These are phyloP conservation scores for Clarias magur DNA, from an alignment of 2,113 vertebrate species.

Conservation along the genomic window DNA sequence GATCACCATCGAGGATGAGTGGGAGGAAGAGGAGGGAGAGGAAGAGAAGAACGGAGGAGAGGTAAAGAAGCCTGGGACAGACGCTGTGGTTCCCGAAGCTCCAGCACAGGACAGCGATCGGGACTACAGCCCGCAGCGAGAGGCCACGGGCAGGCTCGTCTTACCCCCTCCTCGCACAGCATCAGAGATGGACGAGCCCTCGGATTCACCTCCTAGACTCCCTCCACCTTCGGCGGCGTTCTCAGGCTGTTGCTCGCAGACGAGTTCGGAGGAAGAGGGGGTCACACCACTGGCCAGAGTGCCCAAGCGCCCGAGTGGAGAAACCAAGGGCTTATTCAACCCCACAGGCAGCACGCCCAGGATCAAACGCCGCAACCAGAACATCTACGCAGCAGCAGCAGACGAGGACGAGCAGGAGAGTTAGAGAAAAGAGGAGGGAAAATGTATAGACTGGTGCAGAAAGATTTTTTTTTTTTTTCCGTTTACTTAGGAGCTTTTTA, in stretches of 20 bases:
- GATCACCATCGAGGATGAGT: constrained; percentile 90
- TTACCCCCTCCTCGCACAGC: constrained; percentile 39
- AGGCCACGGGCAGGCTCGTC: constrained; percentile 34
- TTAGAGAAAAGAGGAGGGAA: constrained; percentile 27
- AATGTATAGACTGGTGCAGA: background rate
- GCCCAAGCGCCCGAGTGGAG: constrained; percentile 80
- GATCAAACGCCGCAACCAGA: constrained; percentile 95
- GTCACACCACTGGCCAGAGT: constrained; percentile 56
- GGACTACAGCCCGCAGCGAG: constrained; percentile 7
- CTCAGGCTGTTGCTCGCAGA: constrained; percentile 65
- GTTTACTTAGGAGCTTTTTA: background rate
- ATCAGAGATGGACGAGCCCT: constrained; percentile 67
- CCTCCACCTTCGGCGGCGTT: constrained; percentile 70
- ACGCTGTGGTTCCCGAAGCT: constrained; percentile 80
- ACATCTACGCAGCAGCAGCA: constrained; percentile 78
- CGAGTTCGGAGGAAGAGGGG: constrained; percentile 64
- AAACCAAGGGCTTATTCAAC: constrained; percentile 58
- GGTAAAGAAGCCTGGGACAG: constrained; percentile 60
- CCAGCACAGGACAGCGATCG: constrained; percentile 62
- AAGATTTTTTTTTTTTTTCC: background rate
- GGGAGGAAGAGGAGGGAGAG: constrained; percentile 74
- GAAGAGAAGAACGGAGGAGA: constrained; percentile 4
- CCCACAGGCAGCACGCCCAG: constrained; percentile 70
- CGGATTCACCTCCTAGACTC: constrained; percentile 52
- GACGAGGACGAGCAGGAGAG: constrained; percentile 71